phyloP scores from a whole-genome alignment of 2,888 invertebrate species.

The Ischnus inquisitorius region DNA sequence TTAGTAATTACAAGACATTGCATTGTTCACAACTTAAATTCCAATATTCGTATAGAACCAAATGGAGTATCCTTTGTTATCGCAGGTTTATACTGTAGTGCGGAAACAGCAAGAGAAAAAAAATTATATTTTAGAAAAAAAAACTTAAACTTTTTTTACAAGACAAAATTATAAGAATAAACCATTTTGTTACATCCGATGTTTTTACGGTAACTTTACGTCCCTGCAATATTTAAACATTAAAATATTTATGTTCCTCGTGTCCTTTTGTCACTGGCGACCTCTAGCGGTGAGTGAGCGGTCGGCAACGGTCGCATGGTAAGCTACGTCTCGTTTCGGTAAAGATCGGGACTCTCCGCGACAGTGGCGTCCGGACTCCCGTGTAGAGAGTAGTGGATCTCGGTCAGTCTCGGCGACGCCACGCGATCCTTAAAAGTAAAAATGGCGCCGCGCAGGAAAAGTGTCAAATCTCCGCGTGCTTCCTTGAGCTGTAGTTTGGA shows the following conservation, averaged over 20 bases:
- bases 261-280: not conserved
- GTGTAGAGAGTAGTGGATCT: not conserved
- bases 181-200: too few species aligned
- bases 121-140: too few species aligned
- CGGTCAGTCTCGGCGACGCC: conserved; percentile 14
- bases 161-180: too few species aligned
- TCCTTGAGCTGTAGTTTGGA: conserved; percentile 70
- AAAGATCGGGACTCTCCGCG: not conserved
- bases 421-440: conserved; percentile 61
- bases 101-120: too few species aligned
- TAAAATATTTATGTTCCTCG: not conserved
- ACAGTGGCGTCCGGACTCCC: not conserved
- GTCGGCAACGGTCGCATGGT: not conserved
- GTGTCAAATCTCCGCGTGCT: conserved; percentile 69
- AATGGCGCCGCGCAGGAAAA: conserved; percentile 81
- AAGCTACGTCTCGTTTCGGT: conserved; percentile 3
- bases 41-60: too few species aligned
- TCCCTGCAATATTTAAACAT: not conserved
- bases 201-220: too few species aligned
- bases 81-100: too few species aligned
- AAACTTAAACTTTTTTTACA: too few species aligned
- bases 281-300: not conserved
- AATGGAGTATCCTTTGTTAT: too few species aligned
- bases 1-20: too few species aligned
- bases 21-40: too few species aligned